Evolutionary conservation across 2,888 invertebrate genomes (phyloP), one percentile per base, ranked within the genome.

Genomic region (Dasysyrphus albostriatus): DNA sequence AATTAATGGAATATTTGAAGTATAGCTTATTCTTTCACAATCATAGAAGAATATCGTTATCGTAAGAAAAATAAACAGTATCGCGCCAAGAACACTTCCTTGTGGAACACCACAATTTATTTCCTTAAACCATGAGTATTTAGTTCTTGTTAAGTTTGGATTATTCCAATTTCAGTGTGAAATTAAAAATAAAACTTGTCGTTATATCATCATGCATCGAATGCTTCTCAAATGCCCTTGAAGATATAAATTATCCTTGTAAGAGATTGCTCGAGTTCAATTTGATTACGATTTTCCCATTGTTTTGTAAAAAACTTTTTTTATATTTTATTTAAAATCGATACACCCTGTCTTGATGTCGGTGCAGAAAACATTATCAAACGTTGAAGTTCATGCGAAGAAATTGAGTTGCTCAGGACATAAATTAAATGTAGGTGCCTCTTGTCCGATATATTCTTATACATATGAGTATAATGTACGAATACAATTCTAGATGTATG

Each of bases 361-460:
- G 49, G 47, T 47, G 49, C 3, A 29, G 39, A 67, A 37, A 14
- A 63, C 67, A 82, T 65, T 78, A 78, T 75, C 83, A 78, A 82
- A 82, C 77, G 78, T 83, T 83, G 83, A 87, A 87, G 78, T 87
- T 83, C 74, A 82, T 82, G 77, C 78, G 51, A 87, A 87, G 87
- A 87, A 87, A 87, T 87, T 87, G 87, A 87, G 87, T 87, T 87
- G 87, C 82, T 69, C 70, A 87, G 87, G 83, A 87, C 87, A 87
- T 87, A 87, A 87, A 87, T 87, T 87, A 83, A 82, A 78, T 49
- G 54, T 77, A 78, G 85, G 77, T 81, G 73, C 82, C 56, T 44
- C 75, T 47, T 84, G 63, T 70, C 51, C 47, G 49, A 58, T 72
- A 65, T 61, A 24, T 61, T 24, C 49, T 54, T 32, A 24, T 58